Evolutionary conservation across 2,888 invertebrate species (phyloP).

Genomic region (Lasioglossum malachurum): DNA sequence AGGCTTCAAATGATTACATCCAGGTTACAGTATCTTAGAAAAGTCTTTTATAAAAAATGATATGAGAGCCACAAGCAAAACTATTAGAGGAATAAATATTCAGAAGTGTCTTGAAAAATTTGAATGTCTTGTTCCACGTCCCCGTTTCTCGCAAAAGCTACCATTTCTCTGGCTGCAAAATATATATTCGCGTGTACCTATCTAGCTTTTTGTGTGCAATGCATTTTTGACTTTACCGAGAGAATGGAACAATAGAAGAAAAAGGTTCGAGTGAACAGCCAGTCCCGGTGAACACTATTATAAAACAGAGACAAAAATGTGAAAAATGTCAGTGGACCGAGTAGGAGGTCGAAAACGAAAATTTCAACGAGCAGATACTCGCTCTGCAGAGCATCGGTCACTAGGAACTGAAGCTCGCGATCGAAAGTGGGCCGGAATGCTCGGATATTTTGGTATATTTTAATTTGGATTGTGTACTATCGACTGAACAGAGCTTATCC

Average conservation of each 20-base stretch:
- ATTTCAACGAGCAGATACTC: conserved; percentile 48
- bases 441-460: conserved; percentile 46
- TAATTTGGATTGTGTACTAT: conserved; percentile 54
- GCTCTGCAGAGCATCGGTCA: conserved; percentile 64
- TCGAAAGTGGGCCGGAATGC: conserved; percentile 19
- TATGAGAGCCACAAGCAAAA: not conserved
- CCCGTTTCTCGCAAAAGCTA: conserved; percentile 45
- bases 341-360: conserved; percentile 17
- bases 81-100: not conserved
- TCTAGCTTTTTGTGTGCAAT: conserved; percentile 78
- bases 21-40: not conserved
- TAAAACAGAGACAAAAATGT: not conserved
- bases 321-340: conserved; percentile 27
- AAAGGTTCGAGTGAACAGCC: not conserved
- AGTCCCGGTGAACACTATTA: not conserved
- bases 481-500: conserved; percentile 37
- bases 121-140: not conserved
- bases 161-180: conserved; percentile 59
- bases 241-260: conserved; percentile 42
- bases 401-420: not conserved
- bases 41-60: not conserved
- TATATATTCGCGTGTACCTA: conserved; percentile 77
- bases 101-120: not conserved
- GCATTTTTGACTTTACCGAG: conserved; percentile 77
- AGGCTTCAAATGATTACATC: not conserved